Conservation (phyloP, 2,888 invertebrate genomes). For the Amphipyra tragopoginis region DNA sequence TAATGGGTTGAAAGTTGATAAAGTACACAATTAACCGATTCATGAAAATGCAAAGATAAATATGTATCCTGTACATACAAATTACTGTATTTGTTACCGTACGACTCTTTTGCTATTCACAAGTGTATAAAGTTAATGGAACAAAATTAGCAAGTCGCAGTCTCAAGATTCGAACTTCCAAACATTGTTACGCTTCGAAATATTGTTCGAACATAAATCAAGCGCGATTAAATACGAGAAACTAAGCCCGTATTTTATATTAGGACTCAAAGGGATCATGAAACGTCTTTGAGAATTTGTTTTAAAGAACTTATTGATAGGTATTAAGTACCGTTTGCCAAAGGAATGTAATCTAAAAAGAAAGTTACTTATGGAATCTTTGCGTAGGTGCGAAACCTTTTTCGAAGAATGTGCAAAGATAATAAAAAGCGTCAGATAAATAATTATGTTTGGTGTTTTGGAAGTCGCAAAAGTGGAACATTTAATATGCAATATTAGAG, state of each 20-base stretch:
- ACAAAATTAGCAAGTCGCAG: conserved; percentile 31
- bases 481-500: no score
- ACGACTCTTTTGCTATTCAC: background rate
- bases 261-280: conserved; percentile 20
- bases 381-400: background rate
- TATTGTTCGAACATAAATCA: conserved; percentile 32
- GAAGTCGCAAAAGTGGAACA: no score
- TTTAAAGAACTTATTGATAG: conserved; percentile 14
- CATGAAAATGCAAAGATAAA: no score
- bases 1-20: no score
- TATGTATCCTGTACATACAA: no score
- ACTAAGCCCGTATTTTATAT: conserved; percentile 32
- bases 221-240: conserved; percentile 24
- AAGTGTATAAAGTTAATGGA: conserved; percentile 15
- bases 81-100: background rate
- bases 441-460: no score
- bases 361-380: background rate
- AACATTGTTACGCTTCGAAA: conserved; percentile 34
- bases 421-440: no score
- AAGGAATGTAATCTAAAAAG: background rate
- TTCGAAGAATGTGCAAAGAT: no score
- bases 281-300: conserved; percentile 22
- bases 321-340: background rate
- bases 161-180: conserved; percentile 16
- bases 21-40: no score